phyloP scores from a whole-genome alignment of 2,113 vertebrate genomes.

The Pseudopodoces humilis region DNA sequence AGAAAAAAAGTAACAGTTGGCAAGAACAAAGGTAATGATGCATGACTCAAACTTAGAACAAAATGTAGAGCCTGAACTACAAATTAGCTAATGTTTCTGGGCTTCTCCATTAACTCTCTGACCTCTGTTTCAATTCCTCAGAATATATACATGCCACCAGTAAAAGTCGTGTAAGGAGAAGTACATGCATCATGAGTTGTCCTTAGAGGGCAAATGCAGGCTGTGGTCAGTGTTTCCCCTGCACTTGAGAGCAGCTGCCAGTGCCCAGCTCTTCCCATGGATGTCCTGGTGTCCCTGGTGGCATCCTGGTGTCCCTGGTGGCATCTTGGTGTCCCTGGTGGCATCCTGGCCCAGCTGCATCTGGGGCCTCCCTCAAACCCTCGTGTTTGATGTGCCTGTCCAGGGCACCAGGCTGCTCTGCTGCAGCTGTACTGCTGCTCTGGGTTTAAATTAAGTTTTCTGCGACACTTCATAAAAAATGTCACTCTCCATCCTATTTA shows the following conservation, averaged over 20 bases:
- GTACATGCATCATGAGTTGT: neutral
- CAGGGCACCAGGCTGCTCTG: neutral
- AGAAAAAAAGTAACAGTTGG: slow-evolving; percentile 26
- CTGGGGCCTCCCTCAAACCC: neutral
- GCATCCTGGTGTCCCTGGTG: neutral
- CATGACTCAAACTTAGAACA: slow-evolving; percentile 36
- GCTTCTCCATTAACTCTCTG: neutral
- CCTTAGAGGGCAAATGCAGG: neutral
- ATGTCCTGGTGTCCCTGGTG: neutral
- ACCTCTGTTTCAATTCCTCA: slow-evolving; percentile 2
- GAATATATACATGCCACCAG: neutral
- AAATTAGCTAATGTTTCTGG: slow-evolving; percentile 28
- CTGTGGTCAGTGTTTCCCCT: neutral
- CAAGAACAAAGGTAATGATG: slow-evolving; percentile 56
- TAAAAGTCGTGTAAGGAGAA: neutral
- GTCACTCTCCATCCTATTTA: neutral
- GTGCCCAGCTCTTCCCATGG: rapidly evolving
- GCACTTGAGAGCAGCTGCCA: neutral
- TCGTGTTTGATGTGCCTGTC: neutral
- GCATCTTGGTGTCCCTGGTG: neutral
- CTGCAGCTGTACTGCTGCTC: neutral
- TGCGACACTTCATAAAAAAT: neutral
- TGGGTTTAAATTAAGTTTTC: neutral
- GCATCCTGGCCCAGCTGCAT: rapidly evolving
- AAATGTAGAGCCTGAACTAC: slow-evolving; percentile 36